phyloP scores from a whole-genome alignment of 2,888 invertebrate species.

The Zele albiditarsus region DNA sequence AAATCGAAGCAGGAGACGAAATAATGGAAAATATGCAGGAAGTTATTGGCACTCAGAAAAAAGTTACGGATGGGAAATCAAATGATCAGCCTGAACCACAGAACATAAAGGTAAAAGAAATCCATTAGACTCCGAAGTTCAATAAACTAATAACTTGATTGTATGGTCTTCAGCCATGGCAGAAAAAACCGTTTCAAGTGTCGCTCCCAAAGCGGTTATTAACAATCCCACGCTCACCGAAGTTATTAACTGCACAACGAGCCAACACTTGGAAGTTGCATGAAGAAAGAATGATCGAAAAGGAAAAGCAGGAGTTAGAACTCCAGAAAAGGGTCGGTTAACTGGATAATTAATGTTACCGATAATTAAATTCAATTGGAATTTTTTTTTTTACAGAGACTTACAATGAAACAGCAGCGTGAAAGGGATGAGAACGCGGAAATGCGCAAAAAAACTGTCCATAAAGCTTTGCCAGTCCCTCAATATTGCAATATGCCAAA shows the following conservation, averaged over 20 bases:
- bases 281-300: conserved; percentile 45
- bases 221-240: conserved; percentile 45
- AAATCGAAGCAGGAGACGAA: neutral
- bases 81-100: neutral
- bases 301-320: neutral
- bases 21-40: neutral
- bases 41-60: neutral
- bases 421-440: conserved; percentile 48
- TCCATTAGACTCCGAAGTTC: no score
- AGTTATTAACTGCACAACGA: conserved; percentile 49
- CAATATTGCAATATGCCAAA: conserved; percentile 51
- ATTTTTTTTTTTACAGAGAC: conserved; percentile 43
- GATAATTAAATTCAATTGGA: neutral
- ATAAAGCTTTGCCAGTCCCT: conserved; percentile 55
- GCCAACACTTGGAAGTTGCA: conserved; percentile 52
- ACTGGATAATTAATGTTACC: neutral
- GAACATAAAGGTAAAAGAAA: no score
- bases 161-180: conserved; percentile 38
- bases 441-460: conserved; percentile 50
- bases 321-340: neutral
- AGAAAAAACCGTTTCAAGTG: conserved; percentile 49
- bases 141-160: neutral
- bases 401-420: conserved; percentile 42
- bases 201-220: conserved; percentile 39
- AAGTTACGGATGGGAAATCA: neutral